Percentiles rank a stretch among this genome's conserved stretches.
Conservation (phyloP, 2,797 vertebrate species). For the Notoglanidium macrostoma region DNA sequence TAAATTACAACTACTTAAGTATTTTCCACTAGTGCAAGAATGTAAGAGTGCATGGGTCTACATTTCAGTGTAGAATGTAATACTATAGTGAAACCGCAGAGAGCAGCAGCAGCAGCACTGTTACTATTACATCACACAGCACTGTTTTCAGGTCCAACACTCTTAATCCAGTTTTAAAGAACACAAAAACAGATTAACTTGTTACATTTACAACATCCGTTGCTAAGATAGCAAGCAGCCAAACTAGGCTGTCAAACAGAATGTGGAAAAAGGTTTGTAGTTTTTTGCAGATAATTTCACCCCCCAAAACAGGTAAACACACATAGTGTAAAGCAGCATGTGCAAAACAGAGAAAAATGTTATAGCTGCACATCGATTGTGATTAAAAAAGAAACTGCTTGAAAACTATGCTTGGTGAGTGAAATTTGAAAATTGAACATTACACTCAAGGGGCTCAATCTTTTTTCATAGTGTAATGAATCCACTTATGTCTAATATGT, state of each 20-base stretch:
- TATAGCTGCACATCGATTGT: not conserved
- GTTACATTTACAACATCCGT: not conserved
- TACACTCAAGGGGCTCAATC: not conserved
- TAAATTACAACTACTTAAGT: not conserved
- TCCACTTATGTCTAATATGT: not conserved
- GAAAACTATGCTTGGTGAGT: not conserved
- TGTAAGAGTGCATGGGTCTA: not conserved
- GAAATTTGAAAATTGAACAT: too few species aligned
- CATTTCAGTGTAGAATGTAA: not conserved
- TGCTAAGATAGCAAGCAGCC: not conserved
- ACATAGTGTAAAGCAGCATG: not conserved
- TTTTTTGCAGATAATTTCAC: not conserved
- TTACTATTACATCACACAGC: constrained; percentile 1
- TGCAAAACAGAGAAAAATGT: not conserved
- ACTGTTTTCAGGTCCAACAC: not conserved
- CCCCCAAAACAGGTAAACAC: not conserved
- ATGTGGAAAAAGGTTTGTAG: not conserved
- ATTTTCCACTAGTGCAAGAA: not conserved
- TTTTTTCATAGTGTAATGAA: not conserved
- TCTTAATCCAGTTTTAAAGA: not conserved
- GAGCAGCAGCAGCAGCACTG: not conserved
- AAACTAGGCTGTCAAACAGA: too few species aligned
- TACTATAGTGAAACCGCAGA: not conserved
- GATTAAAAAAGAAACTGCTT: not conserved
- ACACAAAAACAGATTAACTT: not conserved